Base-by-base conservation (phyloP, 64 coral and sea anemone species). In the Pachyseris speciosa region DNA sequence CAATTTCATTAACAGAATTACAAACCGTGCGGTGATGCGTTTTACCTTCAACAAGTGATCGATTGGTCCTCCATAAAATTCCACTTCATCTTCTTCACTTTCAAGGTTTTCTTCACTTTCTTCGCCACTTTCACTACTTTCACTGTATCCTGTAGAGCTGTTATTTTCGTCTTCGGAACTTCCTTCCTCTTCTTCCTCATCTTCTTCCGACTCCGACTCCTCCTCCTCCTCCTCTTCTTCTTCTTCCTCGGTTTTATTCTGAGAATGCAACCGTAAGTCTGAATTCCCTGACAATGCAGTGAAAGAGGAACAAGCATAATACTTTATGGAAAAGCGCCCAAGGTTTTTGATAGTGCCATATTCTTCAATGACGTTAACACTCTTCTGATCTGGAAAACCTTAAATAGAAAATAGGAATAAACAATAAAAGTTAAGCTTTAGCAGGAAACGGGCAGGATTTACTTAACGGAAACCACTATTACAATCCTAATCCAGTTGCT, bases 271-370 rank as follows among this genome's bases (percentile, higher is more conserved):
- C 40, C 33, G 30, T 22, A 81, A 61, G 77, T 96, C 94, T 61
- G 94, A 73, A 41, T 96, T 91, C 55, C 94, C 94, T 32, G 94
- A 96, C 1, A 96, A 41, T 11, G 94, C 94, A 38, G 94, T 67
- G 39, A 96, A 96, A 11, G 94, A 84, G 4, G 94, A 96, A 60
- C 90, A 96, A n/a, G 94, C 84, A 3, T 65, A 81, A 29, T 95
- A 95, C 6, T 33, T 39, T 2, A 91, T 19, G 20, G 93, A 64
- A 42, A 44, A 37, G 6, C 44, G 7, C 7, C 43, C 42, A 19
- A 95, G 39, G 17, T 13, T 44, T n/a, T 95, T 58, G 16, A 86
- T 64, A 66, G 29, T 64, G 7, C 37, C 45, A 4, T 47, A 3
- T 37, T 69, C 38, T 9, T 43, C 72, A 60, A n/a, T 17, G 5